Base-by-base conservation (phyloP, 2,797 vertebrate species). In the Gymnothorax reevesii region DNA sequence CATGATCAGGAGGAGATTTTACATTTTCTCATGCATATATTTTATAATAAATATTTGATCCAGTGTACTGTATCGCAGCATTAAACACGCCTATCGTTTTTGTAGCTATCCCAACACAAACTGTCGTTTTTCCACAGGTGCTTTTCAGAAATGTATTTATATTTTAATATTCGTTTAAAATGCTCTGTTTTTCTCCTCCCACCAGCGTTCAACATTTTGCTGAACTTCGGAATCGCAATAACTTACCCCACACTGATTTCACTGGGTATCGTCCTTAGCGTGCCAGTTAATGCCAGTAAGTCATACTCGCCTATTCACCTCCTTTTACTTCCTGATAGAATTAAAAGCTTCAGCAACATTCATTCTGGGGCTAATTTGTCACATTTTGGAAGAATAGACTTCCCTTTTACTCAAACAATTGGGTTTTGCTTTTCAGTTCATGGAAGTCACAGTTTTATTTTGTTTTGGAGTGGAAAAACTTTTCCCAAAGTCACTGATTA, bases 151-250 rank as follows among this genome's bases (percentile, higher is more conserved):
- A 66, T 6, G 5, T 66, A n/a, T 66, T 33, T 10, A 73, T 20
- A 79, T 79, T n/a, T n/a, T 4, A 49, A 57, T 49, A 22, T 64
- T 49, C 7, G 20, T 55, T 22, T 55, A 27, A 7, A 82, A 57
- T 73, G 5, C 59, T 54, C 49, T 71, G 73, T 49, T 77, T 91
- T 91, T 88, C 57, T 87, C 83, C 80, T 92, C 90, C 86, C 95
- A 99, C 86, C 95, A 99, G 98, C 98, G 93, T 99, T 99, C 95
- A 99, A 98, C 95, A 91, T 99, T 91, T 95, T 99, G 93, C 95
- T 99, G 90, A 99, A 99, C 95, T 99, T 99, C 93, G 98, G 98
- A 90, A 97, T 99, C 64, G 98, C 98, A n/a, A 93, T 99, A 90
- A 99, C 98, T 0, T 98, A 98, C 91, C 98, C 98, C 17, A 99